A percentile compares a stretch with the other conserved stretches of the same genome.
phyloP scores from a whole-genome alignment of 1,140 invertebrate species.

The Steinernema feltiae region DNA sequence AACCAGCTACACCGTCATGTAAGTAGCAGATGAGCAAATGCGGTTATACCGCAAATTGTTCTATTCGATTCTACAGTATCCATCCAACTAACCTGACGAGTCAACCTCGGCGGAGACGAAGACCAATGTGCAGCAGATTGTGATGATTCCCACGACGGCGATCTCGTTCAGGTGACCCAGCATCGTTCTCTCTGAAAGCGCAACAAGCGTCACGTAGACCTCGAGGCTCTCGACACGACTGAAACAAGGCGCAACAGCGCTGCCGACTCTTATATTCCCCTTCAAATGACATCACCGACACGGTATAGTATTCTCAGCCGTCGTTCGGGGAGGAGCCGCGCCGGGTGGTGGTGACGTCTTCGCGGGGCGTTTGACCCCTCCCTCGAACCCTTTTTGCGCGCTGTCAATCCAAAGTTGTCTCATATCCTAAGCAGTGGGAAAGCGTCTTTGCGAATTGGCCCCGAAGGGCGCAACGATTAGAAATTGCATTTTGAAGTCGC shows the following conservation, averaged over 20 bases:
- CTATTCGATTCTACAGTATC: no score
- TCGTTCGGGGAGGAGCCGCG: background rate
- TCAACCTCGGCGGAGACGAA: background rate
- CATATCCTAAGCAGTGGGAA: background rate
- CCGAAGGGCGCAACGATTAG: slow-evolving; percentile 10
- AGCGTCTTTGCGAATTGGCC: background rate
- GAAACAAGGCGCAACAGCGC: background rate
- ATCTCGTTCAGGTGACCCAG: slow-evolving; percentile 8
- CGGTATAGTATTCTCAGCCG: slow-evolving; percentile 12
- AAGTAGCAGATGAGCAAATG: no score
- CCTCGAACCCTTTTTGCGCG: background rate
- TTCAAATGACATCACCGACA: background rate
- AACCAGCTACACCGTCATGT: no score
- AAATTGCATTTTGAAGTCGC: slow-evolving; percentile 2
- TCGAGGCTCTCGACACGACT: background rate
- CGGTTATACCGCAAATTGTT: no score
- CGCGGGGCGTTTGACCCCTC: background rate
- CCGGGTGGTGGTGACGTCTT: background rate
- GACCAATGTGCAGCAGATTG: background rate
- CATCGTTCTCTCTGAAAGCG: background rate
- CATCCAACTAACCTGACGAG: background rate
- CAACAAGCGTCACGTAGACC: background rate
- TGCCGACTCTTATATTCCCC: background rate
- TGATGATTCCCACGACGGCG: background rate
- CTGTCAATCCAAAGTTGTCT: slow-evolving; percentile 11